These are phyloP conservation scores for Tursiops truncatus DNA, from an alignment of 2,113 vertebrate species.

Conservation along the genomic window DNA sequence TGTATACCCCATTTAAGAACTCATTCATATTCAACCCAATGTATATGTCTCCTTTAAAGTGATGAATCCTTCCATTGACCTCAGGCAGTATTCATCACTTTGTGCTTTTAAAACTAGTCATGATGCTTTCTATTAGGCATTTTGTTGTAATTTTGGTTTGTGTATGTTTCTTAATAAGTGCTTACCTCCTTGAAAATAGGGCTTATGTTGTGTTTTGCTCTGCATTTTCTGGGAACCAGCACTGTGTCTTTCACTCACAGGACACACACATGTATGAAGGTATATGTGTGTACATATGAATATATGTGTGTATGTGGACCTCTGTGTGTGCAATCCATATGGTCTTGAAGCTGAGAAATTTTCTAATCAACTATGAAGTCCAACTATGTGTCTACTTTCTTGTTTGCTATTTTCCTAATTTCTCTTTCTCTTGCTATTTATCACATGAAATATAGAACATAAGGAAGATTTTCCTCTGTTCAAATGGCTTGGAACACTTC, in stretches of 20 bases:
- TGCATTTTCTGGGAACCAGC: not conserved
- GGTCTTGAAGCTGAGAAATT: not conserved
- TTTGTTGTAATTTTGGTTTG: not conserved
- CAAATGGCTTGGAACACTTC: not conserved
- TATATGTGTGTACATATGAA: not conserved
- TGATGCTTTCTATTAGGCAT: not conserved
- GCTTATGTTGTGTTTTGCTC: not conserved
- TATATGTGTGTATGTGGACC: not conserved
- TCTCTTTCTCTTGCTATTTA: not conserved
- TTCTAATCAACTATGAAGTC: not conserved
- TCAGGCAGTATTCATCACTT: not conserved
- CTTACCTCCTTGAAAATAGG: not conserved
- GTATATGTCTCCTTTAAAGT: not conserved
- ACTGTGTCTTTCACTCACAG: not conserved
- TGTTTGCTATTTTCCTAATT: not conserved
- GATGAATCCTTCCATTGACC: not conserved
- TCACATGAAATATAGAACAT: not conserved
- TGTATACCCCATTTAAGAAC: not conserved
- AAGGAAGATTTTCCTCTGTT: not conserved
- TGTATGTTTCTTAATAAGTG: not conserved
- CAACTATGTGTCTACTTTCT: not conserved
- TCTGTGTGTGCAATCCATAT: not conserved
- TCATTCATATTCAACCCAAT: not conserved
- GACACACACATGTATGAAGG: not conserved
- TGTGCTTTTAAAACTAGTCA: not conserved